Evolutionary conservation across 2,888 invertebrate genomes (phyloP).

Genomic region (Meandrusa payeni): DNA sequence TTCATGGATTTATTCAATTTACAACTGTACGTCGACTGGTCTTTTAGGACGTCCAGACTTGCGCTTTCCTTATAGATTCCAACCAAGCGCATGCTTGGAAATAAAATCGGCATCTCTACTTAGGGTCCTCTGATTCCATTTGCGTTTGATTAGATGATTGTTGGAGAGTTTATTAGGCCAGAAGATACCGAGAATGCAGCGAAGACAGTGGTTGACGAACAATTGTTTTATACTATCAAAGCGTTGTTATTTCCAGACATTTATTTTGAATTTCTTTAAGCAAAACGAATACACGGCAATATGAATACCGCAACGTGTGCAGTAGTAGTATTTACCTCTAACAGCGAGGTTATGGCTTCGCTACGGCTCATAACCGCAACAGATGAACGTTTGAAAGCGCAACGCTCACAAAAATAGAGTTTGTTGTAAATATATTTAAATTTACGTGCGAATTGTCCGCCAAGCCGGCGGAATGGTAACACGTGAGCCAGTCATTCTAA

Average conservation of each 20-base stretch:
- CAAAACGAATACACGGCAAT: background rate
- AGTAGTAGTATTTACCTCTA: slow-evolving; percentile 11
- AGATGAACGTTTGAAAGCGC: slow-evolving; percentile 26
- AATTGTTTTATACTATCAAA: no score
- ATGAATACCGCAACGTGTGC: slow-evolving; percentile 3
- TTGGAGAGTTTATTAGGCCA: no score
- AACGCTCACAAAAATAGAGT: slow-evolving; percentile 33
- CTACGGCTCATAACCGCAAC: slow-evolving; percentile 22
- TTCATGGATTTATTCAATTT: no score
- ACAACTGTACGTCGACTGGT: no score
- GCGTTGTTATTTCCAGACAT: slow-evolving; percentile 1
- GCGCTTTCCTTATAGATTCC: no score
- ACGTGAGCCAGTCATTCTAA: slow-evolving; percentile 3
- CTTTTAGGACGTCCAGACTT: no score
- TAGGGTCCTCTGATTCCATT: no score
- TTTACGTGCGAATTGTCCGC: slow-evolving; percentile 26
- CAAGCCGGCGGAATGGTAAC: background rate
- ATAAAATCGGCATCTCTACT: no score
- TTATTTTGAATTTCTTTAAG: background rate
- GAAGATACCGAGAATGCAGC: no score
- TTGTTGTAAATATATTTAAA: slow-evolving; percentile 32
- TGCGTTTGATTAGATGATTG: no score
- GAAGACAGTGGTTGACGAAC: no score
- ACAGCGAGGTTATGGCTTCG: slow-evolving; percentile 10
- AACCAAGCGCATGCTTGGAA: no score